These are phyloP conservation scores for Drosophila ohnishii DNA, from an alignment of 1,140 invertebrate genomes.

Conservation along the genomic window DNA sequence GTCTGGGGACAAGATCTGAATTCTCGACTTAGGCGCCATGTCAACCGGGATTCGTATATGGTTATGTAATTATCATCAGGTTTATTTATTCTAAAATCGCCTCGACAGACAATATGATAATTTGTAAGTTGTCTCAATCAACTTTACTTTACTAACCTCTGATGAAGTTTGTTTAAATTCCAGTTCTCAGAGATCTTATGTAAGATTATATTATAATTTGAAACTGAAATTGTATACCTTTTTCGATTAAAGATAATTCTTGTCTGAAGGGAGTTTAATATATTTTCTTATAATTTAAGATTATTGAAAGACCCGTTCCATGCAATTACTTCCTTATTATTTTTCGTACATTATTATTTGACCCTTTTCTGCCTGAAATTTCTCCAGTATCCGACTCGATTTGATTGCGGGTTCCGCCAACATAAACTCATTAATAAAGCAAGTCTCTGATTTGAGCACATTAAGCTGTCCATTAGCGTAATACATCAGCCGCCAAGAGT, in stretches of 20 bases:
- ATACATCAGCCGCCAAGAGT: slow-evolving; percentile 47
- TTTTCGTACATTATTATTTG: slow-evolving; percentile 9
- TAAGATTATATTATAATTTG: slow-evolving; percentile 18
- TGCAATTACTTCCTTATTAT: not conserved
- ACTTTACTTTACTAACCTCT: slow-evolving; percentile 14
- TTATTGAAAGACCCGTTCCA: not conserved
- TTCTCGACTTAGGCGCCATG: slow-evolving; percentile 43
- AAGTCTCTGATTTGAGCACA: slow-evolving; percentile 35
- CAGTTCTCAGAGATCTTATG: slow-evolving; percentile 12
- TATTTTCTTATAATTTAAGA: not conserved
- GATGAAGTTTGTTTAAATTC: slow-evolving; percentile 17
- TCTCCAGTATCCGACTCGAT: slow-evolving; percentile 12
- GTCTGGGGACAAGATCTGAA: slow-evolving; percentile 38
- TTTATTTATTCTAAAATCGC: slow-evolving; percentile 37
- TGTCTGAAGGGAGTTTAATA: not conserved
- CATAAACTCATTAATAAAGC: slow-evolving; percentile 42
- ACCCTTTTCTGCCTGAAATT: slow-evolving; percentile 3
- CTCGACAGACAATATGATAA: slow-evolving; percentile 42
- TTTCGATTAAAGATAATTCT: not conserved
- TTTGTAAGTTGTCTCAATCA: slow-evolving; percentile 44
- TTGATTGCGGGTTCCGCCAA: slow-evolving; percentile 28
- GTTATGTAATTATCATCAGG: slow-evolving; percentile 45
- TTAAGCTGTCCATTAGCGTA: slow-evolving; percentile 58
- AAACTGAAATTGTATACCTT: slow-evolving; percentile 21
- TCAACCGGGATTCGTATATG: slow-evolving; percentile 40